Base-by-base conservation (phyloP, 2,113 vertebrate species). In the Bolborhynchus lineola region DNA sequence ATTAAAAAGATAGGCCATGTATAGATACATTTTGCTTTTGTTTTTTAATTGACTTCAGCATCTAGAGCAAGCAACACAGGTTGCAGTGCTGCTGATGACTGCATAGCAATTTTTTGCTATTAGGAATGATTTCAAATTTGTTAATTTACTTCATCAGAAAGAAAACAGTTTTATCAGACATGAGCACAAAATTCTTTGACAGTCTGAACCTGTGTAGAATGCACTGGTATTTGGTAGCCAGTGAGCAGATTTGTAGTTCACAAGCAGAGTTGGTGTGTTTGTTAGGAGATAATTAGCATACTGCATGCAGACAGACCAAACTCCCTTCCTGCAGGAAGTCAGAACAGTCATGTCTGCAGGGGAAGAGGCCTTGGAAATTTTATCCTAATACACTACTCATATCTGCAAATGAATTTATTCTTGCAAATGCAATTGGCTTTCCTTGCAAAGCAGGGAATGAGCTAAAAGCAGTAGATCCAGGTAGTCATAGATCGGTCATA, bases 71-170 rank as follows among this genome's bases (percentile, higher is more conserved):
- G 84, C 39, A 69, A 20, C 49, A n/a, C 37, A 69, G 29, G 29
- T 63, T 59, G 64, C 49, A 42, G 70, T 13, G 39, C 53, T 92
- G 63, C 68, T 89, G 80, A 53, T 75, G 35, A 62, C 63, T 82
- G 53, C 79, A 81, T 42, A 63, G 39, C 46, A 85, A 35, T 65
- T 79, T 89, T 47, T n/a, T 72, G 19, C 53, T 68, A 5, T 28
- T 55, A 88, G 46, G 31, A 67, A 53, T 11, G 6, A 50, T 80
- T 90, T 88, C 70, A 74, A 11, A 82, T 63, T n/a, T 47, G 16
- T 70, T 92, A 35, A 78, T 95, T 94, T 94, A 53, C 50, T 79
- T 72, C 79, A 88, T 88, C 80, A 88, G 50, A 46, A 81, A 83
- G 10, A 55, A 60, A 92, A 62, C 49, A 4, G 26, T 42, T 74